These are phyloP conservation scores for Orthonychiurus folsomi DNA, from an alignment of 2,888 invertebrate genomes.

Conservation along the genomic window DNA sequence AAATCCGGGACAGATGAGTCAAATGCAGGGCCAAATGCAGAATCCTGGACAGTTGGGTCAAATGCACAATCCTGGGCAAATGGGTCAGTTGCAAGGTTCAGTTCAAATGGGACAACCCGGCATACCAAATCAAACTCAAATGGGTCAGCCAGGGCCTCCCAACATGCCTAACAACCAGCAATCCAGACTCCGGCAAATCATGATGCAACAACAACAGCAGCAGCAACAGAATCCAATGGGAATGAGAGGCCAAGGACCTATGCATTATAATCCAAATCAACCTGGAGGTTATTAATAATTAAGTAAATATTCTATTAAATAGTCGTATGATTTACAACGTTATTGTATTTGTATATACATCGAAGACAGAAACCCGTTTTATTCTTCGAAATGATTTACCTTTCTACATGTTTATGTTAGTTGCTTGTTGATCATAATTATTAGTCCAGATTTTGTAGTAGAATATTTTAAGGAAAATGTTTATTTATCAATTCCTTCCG, in stretches of 20 bases:
- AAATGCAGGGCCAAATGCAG: conserved; percentile 21
- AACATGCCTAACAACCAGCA: conserved; percentile 49
- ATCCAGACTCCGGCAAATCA: conserved; percentile 46
- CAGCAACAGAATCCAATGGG: conserved; percentile 43
- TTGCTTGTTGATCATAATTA: too few relatives aligned
- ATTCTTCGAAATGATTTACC: too few relatives aligned
- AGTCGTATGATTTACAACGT: too few relatives aligned
- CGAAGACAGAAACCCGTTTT: too few relatives aligned
- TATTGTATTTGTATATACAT: too few relatives aligned
- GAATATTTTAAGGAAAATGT: too few relatives aligned
- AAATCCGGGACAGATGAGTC: conserved; percentile 19
- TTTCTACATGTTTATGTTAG: too few relatives aligned
- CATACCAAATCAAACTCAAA: conserved; percentile 15
- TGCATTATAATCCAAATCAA: conserved; percentile 38
- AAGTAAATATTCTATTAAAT: not conserved
- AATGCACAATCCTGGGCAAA: conserved; percentile 11
- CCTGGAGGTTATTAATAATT: conserved; percentile 29
- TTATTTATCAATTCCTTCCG: too few relatives aligned
- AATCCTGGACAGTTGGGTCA: conserved; percentile 13
- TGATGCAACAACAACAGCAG: conserved; percentile 47
- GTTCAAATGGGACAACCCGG: conserved; percentile 18
- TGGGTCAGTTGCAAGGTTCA: conserved; percentile 12
- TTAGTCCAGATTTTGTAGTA: too few relatives aligned
- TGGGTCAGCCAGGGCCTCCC: conserved; percentile 21
- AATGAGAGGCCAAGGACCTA: conserved; percentile 19